Percentiles rank a stretch among this genome's conserved stretches.
These are phyloP conservation scores for Achroia grisella DNA, from an alignment of 1,140 invertebrate species.

Conservation along the genomic window DNA sequence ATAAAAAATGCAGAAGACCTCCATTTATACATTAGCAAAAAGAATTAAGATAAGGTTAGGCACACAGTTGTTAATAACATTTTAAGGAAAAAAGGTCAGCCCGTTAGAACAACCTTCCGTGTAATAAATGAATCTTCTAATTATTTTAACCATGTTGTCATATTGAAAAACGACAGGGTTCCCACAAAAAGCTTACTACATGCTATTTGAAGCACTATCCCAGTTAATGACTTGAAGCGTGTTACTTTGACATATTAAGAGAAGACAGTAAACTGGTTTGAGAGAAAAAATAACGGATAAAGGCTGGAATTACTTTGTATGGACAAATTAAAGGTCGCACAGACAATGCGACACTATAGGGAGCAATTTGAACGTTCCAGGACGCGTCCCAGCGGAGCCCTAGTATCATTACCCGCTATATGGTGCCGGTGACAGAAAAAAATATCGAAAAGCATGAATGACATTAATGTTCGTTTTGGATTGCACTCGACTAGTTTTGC, in stretches of 20 bases:
- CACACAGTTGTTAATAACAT: not conserved
- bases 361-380: constrained; percentile 39
- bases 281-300: constrained; percentile 32
- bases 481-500: constrained; percentile 11
- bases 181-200: constrained; percentile 26
- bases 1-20: constrained; percentile 2
- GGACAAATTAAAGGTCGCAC: constrained; percentile 51
- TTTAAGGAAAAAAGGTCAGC: constrained; percentile 4
- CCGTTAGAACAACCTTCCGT: constrained; percentile 17
- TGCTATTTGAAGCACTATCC: constrained; percentile 26
- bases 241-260: constrained; percentile 63
- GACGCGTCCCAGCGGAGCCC: constrained; percentile 9
- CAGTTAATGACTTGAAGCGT: constrained; percentile 47
- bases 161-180: constrained; percentile 21
- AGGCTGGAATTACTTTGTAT: constrained; percentile 24
- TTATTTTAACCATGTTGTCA: constrained; percentile 29
- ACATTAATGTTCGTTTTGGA: constrained; percentile 20
- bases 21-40: constrained; percentile 4
- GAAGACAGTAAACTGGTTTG: constrained; percentile 48
- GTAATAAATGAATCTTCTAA: constrained; percentile 32
- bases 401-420: constrained; percentile 25
- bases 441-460: constrained; percentile 13
- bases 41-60: not conserved
- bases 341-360: constrained; percentile 36
- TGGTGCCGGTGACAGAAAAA: constrained; percentile 17